phyloP scores from a whole-genome alignment of 2,888 invertebrate species.

The Eledone cirrhosa region DNA sequence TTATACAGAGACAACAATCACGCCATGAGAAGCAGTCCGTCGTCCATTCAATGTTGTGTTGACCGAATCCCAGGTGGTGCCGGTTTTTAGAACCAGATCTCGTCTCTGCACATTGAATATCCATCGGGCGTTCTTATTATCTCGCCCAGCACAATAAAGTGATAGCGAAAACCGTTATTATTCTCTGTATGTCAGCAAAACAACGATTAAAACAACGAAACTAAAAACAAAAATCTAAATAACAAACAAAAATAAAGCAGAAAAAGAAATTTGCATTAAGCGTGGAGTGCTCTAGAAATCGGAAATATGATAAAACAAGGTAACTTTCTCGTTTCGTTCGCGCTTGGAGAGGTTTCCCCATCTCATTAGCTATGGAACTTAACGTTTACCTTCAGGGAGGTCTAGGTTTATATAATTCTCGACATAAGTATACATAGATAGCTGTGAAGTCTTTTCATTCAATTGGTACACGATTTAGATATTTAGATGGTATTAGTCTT shows the following conservation, averaged over 20 bases:
- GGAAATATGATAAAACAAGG: constrained; percentile 10
- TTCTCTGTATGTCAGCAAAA: too few relatives aligned
- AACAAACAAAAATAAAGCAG: too few relatives aligned
- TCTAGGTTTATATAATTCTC: not conserved
- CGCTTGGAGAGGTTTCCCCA: not conserved
- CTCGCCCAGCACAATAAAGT: not conserved
- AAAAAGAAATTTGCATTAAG: constrained; percentile 9
- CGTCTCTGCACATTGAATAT: not conserved
- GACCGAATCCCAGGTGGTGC: constrained; percentile 26
- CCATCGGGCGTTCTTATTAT: not conserved
- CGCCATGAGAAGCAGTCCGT: not conserved
- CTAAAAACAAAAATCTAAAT: too few relatives aligned
- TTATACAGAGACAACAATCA: constrained; percentile 27
- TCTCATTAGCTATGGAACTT: constrained; percentile 15
- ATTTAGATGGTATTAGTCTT: too few relatives aligned
- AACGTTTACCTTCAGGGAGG: constrained; percentile 25
- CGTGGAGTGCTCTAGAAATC: constrained; percentile 15
- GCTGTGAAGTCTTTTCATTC: too few relatives aligned
- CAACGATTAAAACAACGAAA: too few relatives aligned
- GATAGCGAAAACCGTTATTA: not conserved
- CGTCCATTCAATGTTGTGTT: constrained; percentile 9
- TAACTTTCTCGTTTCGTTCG: constrained; percentile 23
- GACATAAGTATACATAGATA: not conserved
- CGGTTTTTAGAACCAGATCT: constrained; percentile 9
- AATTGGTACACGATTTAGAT: too few relatives aligned